Evolutionary conservation across 2,888 invertebrate species (phyloP).

Genomic region (Calameuta idolon): DNA sequence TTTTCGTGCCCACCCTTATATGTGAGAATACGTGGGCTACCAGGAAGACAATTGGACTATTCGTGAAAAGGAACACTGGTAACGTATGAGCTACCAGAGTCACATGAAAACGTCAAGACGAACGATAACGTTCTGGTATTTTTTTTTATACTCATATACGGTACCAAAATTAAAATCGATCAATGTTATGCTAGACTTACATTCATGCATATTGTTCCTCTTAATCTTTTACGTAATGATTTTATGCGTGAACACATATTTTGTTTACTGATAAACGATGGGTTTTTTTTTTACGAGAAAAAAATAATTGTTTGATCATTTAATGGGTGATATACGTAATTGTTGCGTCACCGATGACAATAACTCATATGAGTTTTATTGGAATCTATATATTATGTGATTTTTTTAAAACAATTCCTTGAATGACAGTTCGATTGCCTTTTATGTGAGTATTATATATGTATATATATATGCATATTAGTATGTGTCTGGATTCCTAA

Average conservation of each 20-base stretch:
- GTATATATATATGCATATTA: no score
- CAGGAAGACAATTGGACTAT: conserved; percentile 18
- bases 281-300: neutral
- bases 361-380: neutral
- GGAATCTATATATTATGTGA: neutral
- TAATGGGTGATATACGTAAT: neutral
- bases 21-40: conserved; percentile 20
- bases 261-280: neutral
- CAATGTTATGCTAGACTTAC: neutral
- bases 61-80: neutral
- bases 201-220: neutral
- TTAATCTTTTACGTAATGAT: neutral
- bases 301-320: neutral
- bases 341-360: neutral
- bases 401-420: neutral
- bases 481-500: neutral
- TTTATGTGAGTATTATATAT: neutral
- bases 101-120: neutral
- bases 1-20: conserved; percentile 21
- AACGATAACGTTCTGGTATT: neutral
- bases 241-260: neutral
- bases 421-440: neutral
- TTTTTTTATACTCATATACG: neutral
- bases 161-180: neutral
- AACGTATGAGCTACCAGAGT: neutral